These are phyloP conservation scores for Alosa alosa DNA, from an alignment of 2,113 vertebrate species.

Conservation along the genomic window DNA sequence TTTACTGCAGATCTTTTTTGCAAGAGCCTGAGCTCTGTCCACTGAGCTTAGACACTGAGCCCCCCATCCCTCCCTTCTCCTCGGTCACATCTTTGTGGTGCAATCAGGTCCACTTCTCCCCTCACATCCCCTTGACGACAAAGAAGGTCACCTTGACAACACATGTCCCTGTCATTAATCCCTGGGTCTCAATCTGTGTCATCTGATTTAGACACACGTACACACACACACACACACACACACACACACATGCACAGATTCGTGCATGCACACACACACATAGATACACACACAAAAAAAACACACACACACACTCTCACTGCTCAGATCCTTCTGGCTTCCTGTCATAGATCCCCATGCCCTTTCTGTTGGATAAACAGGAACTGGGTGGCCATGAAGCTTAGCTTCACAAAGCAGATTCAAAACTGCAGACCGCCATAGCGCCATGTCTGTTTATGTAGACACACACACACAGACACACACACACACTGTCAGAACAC, in stretches of 20 bases:
- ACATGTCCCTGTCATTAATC: slow-evolving; percentile 1
- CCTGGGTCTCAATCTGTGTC: background rate
- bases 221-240: slow-evolving; percentile 11
- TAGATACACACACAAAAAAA: no score
- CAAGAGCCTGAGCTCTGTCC: no score
- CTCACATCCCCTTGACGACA: background rate
- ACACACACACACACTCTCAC: background rate
- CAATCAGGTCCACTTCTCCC: background rate
- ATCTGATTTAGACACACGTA: slow-evolving; percentile 10
- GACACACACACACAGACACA: background rate
- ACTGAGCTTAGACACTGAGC: no score
- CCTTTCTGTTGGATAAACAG: slow-evolving; percentile 19
- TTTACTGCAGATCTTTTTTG: no score
- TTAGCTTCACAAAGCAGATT: slow-evolving; percentile 17
- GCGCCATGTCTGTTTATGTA: slow-evolving; percentile 3
- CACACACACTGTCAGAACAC: background rate
- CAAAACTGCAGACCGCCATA: background rate
- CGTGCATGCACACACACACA: background rate
- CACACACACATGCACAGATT: background rate
- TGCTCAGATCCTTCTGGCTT: slow-evolving; percentile 23
- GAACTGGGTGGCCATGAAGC: slow-evolving; percentile 10
- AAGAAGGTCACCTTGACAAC: background rate
- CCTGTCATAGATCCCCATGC: background rate
- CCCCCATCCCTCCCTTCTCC: no score
- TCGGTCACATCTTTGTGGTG: no score